Base-by-base conservation (phyloP, 2,113 vertebrate species). In the Haemorhous mexicanus region DNA sequence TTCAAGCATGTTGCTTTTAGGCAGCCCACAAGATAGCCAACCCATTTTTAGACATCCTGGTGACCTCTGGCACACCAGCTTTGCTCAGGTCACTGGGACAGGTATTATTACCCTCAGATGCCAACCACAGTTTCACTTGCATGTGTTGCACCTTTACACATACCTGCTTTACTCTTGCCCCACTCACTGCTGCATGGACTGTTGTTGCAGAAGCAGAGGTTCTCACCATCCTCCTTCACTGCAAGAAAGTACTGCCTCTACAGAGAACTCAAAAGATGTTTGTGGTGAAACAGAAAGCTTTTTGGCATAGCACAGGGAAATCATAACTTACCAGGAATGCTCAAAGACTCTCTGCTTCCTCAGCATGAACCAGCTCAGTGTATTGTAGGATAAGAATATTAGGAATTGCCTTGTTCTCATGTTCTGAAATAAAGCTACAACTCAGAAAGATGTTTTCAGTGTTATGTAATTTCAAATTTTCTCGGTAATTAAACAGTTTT, bases 91-190 rank as follows among this genome's bases (percentile, higher is more conserved):
- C 41, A 67, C 37, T 30, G 19, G 30, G 49, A 69, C 56, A 67
- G n/a, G 9, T 3, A 3, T 33, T 59, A 28, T 3, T n/a, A 30
- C 11, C 8, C 44, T 68, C n/a, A 24, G 47, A 47, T 76, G 27
- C 17, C 37, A 56, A 8, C n/a, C 2, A 1, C 8, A 62, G 28
- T 46, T 81, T 59, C 59, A 37, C 35, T 43, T 53, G 67, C 11
- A 23, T 26, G 8, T 32, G 13, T 44, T 66, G 41, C 13, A 58
- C 7, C 14, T 58, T 49, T 50, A 44, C 6, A 6, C 4, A 1
- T 11, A 26, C 0, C 43, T 0, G 0, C 35, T 68, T 67, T 21
- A 41, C 7, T 52, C 22, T 22, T 50, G 49, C 35, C 13, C 18
- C 16, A 13, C 41, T 41, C 24, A 41, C 62, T 95, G 83, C 72